Evolutionary conservation across 2,113 vertebrate genomes (phyloP).

Genomic region (Apodemus sylvaticus): DNA sequence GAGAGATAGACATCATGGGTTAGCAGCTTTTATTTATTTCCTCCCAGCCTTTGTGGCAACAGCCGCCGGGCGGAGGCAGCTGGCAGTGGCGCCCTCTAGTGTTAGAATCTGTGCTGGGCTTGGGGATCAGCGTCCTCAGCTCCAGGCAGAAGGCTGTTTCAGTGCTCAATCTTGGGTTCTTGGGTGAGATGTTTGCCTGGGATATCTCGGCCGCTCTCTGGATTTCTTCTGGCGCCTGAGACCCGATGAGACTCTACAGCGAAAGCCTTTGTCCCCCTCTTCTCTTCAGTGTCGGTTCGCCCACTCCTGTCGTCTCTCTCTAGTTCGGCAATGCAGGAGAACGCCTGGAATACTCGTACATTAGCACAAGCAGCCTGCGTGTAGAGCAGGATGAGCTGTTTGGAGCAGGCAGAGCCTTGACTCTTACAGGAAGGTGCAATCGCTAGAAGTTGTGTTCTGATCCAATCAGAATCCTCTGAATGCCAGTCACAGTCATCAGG

Average conservation of each 20-base stretch:
- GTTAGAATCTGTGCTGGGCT: neutral
- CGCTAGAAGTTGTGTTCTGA: neutral
- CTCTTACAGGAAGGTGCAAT: neutral
- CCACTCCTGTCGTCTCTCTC: neutral
- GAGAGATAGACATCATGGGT: neutral
- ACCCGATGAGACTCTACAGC: neutral
- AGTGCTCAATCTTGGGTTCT: neutral
- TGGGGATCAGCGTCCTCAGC: neutral
- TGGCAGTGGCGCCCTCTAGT: neutral
- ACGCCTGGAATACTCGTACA: neutral
- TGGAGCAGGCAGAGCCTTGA: neutral
- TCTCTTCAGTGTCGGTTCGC: neutral
- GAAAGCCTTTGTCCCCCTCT: neutral
- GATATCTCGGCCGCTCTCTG: neutral
- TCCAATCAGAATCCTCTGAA: neutral
- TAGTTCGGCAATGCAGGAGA: neutral
- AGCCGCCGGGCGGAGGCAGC: neutral
- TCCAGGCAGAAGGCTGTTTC: neutral
- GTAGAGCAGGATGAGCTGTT: neutral
- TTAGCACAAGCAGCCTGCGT: neutral
- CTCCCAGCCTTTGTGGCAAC: neutral
- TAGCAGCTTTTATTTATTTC: too few species aligned
- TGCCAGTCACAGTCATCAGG: neutral
- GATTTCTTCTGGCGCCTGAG: neutral
- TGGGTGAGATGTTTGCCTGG: neutral